Evolutionary conservation across 2,797 vertebrate genomes (phyloP), one percentile per base, ranked within the genome.

Genomic region (Myripristis jacobus): DNA sequence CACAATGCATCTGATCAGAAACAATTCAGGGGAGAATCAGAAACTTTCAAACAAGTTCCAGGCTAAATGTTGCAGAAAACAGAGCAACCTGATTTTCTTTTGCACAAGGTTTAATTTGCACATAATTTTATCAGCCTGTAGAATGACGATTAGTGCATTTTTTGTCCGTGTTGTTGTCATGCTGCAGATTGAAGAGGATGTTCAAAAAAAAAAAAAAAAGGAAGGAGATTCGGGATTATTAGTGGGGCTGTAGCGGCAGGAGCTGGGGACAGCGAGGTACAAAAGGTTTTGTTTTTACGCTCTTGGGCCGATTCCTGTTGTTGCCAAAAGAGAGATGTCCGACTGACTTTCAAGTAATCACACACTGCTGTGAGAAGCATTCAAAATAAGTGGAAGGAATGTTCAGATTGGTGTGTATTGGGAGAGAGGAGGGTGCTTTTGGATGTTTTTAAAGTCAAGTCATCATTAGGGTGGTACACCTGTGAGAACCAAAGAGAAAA

Each of bases 131-230:
- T 18, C 2, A 46, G 1, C 15, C 55, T 6, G n/a, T 1, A 1
- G 22, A 22, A 3, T 21, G 1, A 64, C 54, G n/a, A 29, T 59
- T 19, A 36, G 5, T 41, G 18, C 10, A 19, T 58, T 55, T 75
- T 48, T 54, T 3, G 8, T 51, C 6, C n/a, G 47, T 44, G 8
- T 52, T n/a, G 48, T 31, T 41, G 44, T 51, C 1, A 27, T 63
- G 41, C 16, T 56, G 47, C 84, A 95, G 93, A 91, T 90, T 3
- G 91, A 94, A 82, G 93, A 94, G 53, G 93, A 95, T 94, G 56
- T 90, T 95, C 79, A 95, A 95, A 87, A 95, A 95, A 87, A 95
- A 95, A 29, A 29, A 95, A 87, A 95, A 94, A 87, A 91, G 91
- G 66, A 95, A 95, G 91, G 94, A 95, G 56, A 82, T 81, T 75